phyloP scores from a whole-genome alignment of 2,797 vertebrate genomes.

The Meda fulgida region DNA sequence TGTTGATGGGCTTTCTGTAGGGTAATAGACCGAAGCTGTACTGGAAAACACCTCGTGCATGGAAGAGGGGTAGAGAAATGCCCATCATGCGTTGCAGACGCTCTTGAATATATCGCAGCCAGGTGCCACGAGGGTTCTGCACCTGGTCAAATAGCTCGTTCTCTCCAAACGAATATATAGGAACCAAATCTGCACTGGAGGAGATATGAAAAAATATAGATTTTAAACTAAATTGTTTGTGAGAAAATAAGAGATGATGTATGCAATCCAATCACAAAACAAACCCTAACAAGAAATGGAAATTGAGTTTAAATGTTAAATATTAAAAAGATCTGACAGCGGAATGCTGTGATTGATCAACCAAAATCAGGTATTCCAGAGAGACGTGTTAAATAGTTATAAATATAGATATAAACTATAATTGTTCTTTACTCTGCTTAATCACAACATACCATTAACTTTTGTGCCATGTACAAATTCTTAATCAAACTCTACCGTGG shows the following conservation, averaged over 20 bases:
- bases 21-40: conserved; percentile 92
- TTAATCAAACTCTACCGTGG: background rate
- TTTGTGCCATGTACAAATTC: background rate
- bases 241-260: background rate
- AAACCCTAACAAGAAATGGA: background rate
- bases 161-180: conserved; percentile 94
- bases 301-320: background rate
- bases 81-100: conserved; percentile 86
- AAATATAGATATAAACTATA: background rate
- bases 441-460: background rate
- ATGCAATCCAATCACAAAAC: background rate
- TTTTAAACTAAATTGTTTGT: background rate
- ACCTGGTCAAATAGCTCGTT: conserved; percentile 91
- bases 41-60: conserved; percentile 91
- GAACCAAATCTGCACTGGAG: conserved; percentile 85
- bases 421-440: background rate
- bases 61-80: conserved; percentile 89
- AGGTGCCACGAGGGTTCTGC: conserved; percentile 82
- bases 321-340: background rate
- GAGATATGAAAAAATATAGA: background rate
- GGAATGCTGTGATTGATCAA: too few species aligned
- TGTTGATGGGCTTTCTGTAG: conserved; percentile 86
- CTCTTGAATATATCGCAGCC: conserved; percentile 83
- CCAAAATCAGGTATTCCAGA: background rate
- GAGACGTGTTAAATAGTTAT: background rate